Evolutionary conservation across 1,140 invertebrate genomes (phyloP), one percentile per base, ranked within the genome.

Genomic region (Tetraneura akinire): DNA sequence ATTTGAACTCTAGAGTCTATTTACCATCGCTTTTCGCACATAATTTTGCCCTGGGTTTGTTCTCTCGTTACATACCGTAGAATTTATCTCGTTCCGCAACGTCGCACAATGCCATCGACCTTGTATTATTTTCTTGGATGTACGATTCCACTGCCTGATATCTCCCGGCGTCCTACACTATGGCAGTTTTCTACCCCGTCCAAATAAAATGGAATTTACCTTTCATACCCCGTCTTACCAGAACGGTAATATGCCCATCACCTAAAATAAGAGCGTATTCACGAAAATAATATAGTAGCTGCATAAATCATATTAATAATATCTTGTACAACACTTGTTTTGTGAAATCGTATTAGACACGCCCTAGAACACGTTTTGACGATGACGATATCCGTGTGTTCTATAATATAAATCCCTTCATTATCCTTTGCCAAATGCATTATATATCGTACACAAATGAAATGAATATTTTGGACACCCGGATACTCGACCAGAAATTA

Each of bases 11-110:
- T 66, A 6, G 18, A 21, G 64, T 42, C 37, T 66, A 42, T 66
- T 66, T 66, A 5, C 64, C 42, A 11, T 13, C 9, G 64, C 42
- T 66, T 6, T 66, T 37, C 10, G 6, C 11, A 29, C 37, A 32
- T 74, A 55, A 53, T 37, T 29, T 74, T 74, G 29, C n/a, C 23
- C 37, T 16, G 29, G 29, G 3, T 74, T 42, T 55, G 18, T 51
- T 60, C 51, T 49, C 18, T 51, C 29, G 18, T 37, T 14, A 8
- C n/a, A 42, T 21, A 37, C 51, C 51, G 21, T 74, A 26, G 47
- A 29, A 37, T 74, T 74, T 74, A 74, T 55, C 45, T 74, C 71
- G 18, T 74, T 74, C 71, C 29, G n/a, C 49, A 55, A 32, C 49
- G 71, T 6, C 71, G 71, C 68, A 71, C 68, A 71, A 68, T 68